Base-by-base conservation (phyloP, 2,797 vertebrate genomes). In the Merluccius polli region DNA sequence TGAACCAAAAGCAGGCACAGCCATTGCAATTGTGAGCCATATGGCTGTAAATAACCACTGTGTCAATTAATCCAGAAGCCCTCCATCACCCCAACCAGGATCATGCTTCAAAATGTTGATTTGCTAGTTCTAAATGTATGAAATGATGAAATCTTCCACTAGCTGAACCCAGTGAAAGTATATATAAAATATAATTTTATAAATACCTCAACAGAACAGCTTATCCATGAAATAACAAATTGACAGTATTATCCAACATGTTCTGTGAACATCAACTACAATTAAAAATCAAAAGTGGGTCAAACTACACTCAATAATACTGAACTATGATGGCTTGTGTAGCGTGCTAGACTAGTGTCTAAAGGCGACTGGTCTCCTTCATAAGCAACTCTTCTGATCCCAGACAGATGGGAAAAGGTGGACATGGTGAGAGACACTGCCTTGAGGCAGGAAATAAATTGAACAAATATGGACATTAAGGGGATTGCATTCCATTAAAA, bases 331-430 rank as follows among this genome's bases (percentile, higher is more conserved):
- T 0, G 41, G 21, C 48, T 59, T 21, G 16, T 52, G 44, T 44
- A 15, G 41, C 13, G 11, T 52, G 48, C 1, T n/a, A n/a, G 18
- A n/a, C 48, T 8, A 59, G 48, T 7, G 48, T 59, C 21, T 59
- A 6, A 59, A 27, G 8, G 52, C 7, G 21, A 63, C n/a, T 24
- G 21, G 52, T 80, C 75, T 13, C 68, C 79, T 77, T 79, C 76
- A 82, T 71, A 75, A 81, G 83, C 70, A 77, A 77, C 73, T 63
- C 59, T 81, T 75, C 65, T 86, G 80, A 86, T 88, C 74, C 76
- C 77, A 82, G 85, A 76, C 82, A 87, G 83, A 87, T 82, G 84
- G 85, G 83, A 87, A 78, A 84, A 86, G 82, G 86, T 63, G 82
- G 82, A 84, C 67, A 12, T 38, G 36, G 75, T 81, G 79, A 83